Percentiles rank a stretch among this genome's conserved stretches.
phyloP scores from a whole-genome alignment of 2,888 invertebrate species.

The Sminthurides aquaticus region DNA sequence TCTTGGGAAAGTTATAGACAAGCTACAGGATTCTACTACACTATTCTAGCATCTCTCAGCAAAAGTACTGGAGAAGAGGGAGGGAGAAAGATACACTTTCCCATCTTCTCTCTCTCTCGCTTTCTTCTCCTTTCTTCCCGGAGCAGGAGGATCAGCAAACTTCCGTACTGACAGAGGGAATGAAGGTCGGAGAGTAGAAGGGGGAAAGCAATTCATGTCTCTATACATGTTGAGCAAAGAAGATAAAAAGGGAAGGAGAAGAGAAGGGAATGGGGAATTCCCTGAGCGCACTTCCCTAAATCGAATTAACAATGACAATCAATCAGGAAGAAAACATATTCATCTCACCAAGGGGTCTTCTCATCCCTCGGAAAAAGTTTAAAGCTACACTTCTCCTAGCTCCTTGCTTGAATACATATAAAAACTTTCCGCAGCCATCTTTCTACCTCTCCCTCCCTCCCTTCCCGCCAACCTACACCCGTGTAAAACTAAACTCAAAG shows the following conservation, averaged over 20 bases:
- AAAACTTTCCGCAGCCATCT: background rate
- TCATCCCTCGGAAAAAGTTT: background rate
- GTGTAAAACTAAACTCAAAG: no score
- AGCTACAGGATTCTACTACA: no score
- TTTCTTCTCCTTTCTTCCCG: no score
- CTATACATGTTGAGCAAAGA: conserved; percentile 16
- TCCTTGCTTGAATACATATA: background rate
- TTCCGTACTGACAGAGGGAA: no score
- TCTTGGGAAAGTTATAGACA: no score
- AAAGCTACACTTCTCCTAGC: background rate
- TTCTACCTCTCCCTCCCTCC: no score
- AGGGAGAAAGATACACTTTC: no score
- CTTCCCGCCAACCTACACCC: no score
- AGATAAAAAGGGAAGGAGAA: conserved; percentile 19
- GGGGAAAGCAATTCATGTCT: background rate
- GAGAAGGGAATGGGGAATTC: conserved; percentile 20
- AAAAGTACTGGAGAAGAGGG: no score
- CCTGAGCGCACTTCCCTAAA: conserved; percentile 27
- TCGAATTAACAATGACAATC: conserved; percentile 26
- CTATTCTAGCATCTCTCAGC: no score
- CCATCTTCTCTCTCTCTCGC: no score
- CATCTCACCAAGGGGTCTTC: conserved; percentile 23
- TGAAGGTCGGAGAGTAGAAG: background rate
- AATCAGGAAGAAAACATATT: conserved; percentile 26
- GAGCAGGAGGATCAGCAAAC: no score